Percentiles rank a stretch among this genome's conserved stretches.
Conservation (phyloP, 2,797 vertebrate genomes). For the Gymnothorax javanicus region DNA sequence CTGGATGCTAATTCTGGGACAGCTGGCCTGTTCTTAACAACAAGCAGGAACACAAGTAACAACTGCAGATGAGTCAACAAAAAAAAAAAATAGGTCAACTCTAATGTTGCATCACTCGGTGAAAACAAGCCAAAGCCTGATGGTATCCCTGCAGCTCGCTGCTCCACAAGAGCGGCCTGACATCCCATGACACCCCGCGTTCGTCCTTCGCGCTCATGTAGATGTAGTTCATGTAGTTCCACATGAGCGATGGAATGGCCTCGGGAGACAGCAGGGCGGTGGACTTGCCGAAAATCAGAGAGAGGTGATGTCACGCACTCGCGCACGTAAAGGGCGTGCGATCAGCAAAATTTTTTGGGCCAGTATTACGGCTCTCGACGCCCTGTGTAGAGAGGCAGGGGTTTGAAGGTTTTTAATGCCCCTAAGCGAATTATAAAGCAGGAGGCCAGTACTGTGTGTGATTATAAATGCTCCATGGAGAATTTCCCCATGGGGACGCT, state of each 20-base stretch:
- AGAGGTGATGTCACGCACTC: not conserved
- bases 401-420: conserved; percentile 48
- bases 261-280: not conserved
- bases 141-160: conserved; percentile 21
- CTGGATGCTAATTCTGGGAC: not conserved
- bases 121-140: not conserved
- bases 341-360: conserved; percentile 14
- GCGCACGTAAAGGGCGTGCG: not conserved
- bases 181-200: not conserved
- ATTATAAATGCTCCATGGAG: conserved; percentile 66
- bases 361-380: not conserved
- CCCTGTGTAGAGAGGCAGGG: conserved; percentile 17
- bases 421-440: conserved; percentile 66
- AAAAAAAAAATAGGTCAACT: not conserved
- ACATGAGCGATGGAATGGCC: conserved; percentile 17
- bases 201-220: conserved; percentile 36
- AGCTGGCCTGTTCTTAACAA: conserved; percentile 5
- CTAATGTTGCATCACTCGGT: not conserved
- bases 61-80: not conserved
- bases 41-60: not conserved
- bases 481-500: conserved; percentile 59
- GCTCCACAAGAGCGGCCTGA: not conserved
- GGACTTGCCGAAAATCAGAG: not conserved
- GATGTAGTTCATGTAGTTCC: not conserved
- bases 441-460: conserved; percentile 61